A percentile compares a stretch with the other conserved stretches of the same genome.
Conservation (phyloP, 2,888 invertebrate species). For the Apamea epomidion region DNA sequence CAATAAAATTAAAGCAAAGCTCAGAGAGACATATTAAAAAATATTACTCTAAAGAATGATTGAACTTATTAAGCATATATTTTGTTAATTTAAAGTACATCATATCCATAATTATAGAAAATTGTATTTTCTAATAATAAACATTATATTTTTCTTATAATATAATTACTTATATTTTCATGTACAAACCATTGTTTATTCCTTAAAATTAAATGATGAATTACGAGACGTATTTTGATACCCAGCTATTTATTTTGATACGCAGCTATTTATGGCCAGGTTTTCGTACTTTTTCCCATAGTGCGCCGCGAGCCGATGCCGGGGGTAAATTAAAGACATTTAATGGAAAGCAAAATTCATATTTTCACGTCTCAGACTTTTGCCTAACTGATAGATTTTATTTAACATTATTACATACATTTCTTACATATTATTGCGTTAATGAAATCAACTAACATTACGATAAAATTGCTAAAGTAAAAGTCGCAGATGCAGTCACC, state of each 20-base stretch:
- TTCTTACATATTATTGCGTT: slow-evolving; percentile 75
- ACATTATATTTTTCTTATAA: too few relatives aligned
- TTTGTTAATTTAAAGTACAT: neutral
- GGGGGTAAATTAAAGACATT: slow-evolving; percentile 62
- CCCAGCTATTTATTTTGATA: neutral
- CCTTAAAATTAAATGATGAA: neutral
- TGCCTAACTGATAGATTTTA: slow-evolving; percentile 83
- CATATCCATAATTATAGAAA: neutral
- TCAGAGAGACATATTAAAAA: too few relatives aligned
- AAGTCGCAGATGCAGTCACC: slow-evolving; percentile 32
- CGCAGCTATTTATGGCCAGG: neutral
- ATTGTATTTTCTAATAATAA: neutral
- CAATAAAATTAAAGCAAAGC: too few relatives aligned
- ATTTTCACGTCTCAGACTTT: slow-evolving; percentile 86
- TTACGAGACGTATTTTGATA: neutral
- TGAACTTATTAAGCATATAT: neutral
- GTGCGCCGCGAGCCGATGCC: too few relatives aligned
- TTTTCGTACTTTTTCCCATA: neutral
- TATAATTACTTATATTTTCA: too few relatives aligned
- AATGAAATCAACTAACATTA: slow-evolving; percentile 71
- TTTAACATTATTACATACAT: slow-evolving; percentile 77
- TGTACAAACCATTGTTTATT: neutral
- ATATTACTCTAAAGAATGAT: too few relatives aligned
- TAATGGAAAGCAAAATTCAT: slow-evolving; percentile 86
- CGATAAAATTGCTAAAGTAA: slow-evolving; percentile 62